These are phyloP conservation scores for Rhagonycha lutea DNA, from an alignment of 2,888 invertebrate genomes.

Conservation along the genomic window DNA sequence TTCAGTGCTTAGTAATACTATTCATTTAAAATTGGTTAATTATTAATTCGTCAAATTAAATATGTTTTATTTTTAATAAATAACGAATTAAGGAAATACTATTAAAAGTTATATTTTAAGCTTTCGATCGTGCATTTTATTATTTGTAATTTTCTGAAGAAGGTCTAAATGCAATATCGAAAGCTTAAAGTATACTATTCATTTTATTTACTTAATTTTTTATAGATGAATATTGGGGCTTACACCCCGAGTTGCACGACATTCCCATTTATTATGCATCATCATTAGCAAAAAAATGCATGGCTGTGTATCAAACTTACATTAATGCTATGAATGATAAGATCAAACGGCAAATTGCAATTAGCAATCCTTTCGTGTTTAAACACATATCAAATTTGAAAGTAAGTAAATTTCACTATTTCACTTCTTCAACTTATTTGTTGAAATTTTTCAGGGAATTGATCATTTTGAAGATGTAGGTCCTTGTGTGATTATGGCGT, in stretches of 20 bases:
- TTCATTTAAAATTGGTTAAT: no score
- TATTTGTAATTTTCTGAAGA: no score
- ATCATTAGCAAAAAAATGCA: constrained; percentile 98
- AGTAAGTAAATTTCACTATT: constrained; percentile 53
- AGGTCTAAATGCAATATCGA: no score
- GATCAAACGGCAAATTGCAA: constrained; percentile 93
- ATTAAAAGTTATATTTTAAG: no score
- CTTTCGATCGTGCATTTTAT: no score
- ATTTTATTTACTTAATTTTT: background rate
- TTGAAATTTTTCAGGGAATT: constrained; percentile 72
- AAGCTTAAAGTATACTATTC: no score
- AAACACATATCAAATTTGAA: constrained; percentile 95
- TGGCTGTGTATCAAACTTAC: constrained; percentile 99
- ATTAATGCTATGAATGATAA: constrained; percentile 99
- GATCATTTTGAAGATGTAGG: constrained; percentile 99
- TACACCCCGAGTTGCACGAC: constrained; percentile 95
- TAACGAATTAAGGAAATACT: no score
- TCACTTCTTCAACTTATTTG: background rate
- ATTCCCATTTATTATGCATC: constrained; percentile 99
- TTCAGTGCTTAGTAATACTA: no score
- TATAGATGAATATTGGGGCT: constrained; percentile 95
- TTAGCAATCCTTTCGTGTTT: constrained; percentile 98
- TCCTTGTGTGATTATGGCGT: constrained; percentile 99
- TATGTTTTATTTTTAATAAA: no score
- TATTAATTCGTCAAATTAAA: no score